These are phyloP conservation scores for Salmo trutta DNA, from an alignment of 2,797 vertebrate species.

Conservation along the genomic window DNA sequence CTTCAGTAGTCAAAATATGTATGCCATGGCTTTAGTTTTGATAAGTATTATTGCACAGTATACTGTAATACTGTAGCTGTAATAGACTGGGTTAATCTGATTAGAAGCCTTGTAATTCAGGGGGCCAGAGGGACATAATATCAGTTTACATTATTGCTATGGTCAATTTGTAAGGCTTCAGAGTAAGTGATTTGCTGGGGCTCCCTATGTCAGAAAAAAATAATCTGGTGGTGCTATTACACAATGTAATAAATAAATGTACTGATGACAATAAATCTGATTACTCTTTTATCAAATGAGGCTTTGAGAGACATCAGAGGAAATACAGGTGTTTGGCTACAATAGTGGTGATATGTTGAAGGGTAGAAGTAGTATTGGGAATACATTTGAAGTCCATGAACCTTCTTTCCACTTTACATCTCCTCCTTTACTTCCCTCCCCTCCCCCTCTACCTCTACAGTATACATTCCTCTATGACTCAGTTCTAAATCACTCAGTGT, in stretches of 20 bases:
- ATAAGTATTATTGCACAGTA: too few species aligned
- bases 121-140: background rate
- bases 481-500: slow-evolving; percentile 11
- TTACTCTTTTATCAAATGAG: slow-evolving; percentile 1
- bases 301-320: background rate
- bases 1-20: background rate
- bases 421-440: background rate
- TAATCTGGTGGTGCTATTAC: background rate
- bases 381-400: background rate
- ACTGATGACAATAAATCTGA: background rate
- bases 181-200: background rate
- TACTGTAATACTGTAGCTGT: background rate
- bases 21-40: too few species aligned
- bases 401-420: background rate
- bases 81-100: background rate
- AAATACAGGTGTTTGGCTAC: background rate
- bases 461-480: background rate
- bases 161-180: background rate
- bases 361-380: background rate
- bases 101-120: background rate
- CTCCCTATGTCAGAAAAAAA: background rate
- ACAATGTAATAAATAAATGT: background rate
- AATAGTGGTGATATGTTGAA: background rate
- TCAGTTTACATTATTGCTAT: background rate
- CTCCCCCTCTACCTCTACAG: background rate